Evolutionary conservation across 2,797 vertebrate species (phyloP), one percentile per base, ranked within the genome.

Genomic region (Acrocephalus scirpaceus): DNA sequence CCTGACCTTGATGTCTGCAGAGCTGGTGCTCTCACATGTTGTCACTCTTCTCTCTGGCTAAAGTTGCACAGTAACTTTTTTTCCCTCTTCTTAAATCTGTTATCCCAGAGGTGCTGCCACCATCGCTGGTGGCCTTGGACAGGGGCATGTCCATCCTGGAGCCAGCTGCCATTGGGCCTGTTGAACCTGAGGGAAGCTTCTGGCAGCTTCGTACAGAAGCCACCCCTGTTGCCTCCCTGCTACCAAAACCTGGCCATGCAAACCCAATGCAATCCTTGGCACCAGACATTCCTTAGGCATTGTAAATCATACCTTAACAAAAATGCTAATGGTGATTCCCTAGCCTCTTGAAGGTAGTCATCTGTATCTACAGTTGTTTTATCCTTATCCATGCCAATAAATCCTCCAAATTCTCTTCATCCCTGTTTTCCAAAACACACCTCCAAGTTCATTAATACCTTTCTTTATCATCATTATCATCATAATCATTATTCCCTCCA

Each of bases 91-190:
- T 57, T 47, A 32, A 47, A 72, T 62, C 11, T 42, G 13, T 73
- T 40, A 22, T 34, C 14, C 8, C n/a, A 67, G 50, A 76, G 21
- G 54, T 0, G 0, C 29, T 34, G 7, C 38, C 0, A 0, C 30
- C 3, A 1, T 51, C 0, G 0, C 36, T 42, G 38, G 23, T 72
- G 4, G 40, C 32, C 34, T 67, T 67, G 23, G 34, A 32, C 13
- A 8, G 6, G 11, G 6, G 11, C 8, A 2, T 15, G n/a, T 51
- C 58, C 0, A 0, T 42, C 30, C 36, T 85, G 42, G n/a, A 66
- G n/a, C n/a, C 5, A 13, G 9, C 38, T 76, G 20, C 16, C 58
- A 19, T 14, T 71, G 47, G 26, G 30, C 18, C 11, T 54, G 5
- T 36, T 70, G n/a, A 51, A 38, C 65, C 13, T 53, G 19, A 38